A percentile compares a stretch with the other conserved stretches of the same genome.
Conservation (phyloP, 2,888 invertebrate genomes). For the Papilio demoleus region DNA sequence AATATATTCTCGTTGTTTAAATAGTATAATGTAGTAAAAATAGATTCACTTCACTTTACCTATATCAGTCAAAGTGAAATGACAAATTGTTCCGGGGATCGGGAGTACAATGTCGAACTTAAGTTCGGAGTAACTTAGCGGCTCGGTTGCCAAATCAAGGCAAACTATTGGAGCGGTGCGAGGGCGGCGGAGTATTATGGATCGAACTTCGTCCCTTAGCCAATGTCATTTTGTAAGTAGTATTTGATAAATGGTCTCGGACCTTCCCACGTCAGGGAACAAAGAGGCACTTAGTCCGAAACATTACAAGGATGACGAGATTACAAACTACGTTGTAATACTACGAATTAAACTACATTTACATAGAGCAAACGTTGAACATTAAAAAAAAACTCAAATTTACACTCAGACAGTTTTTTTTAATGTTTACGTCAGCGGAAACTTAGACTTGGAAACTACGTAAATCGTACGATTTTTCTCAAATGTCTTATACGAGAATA, state of each 20-base stretch:
- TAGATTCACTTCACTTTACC: conserved; percentile 32
- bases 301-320: conserved; percentile 34
- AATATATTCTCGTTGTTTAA: not conserved
- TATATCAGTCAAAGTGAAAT: conserved; percentile 35
- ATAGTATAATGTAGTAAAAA: conserved; percentile 9
- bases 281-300: conserved; percentile 36
- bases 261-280: conserved; percentile 40
- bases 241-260: conserved; percentile 39
- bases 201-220: conserved; percentile 39
- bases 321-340: conserved; percentile 13
- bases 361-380: not conserved
- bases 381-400: not conserved
- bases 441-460: too few species aligned
- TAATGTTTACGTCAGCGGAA: too few species aligned
- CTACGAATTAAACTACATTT: conserved; percentile 12
- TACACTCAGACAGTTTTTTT: not conserved
- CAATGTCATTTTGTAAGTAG: conserved; percentile 42
- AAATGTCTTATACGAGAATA: not conserved
- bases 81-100: conserved; percentile 38
- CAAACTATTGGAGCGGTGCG: conserved; percentile 36
- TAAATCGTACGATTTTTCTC: not conserved
- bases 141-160: conserved; percentile 36
- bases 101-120: conserved; percentile 32
- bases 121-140: conserved; percentile 35
- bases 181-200: conserved; percentile 37